phyloP scores from a whole-genome alignment of 2,888 invertebrate species.

The Lamproptera curius region DNA sequence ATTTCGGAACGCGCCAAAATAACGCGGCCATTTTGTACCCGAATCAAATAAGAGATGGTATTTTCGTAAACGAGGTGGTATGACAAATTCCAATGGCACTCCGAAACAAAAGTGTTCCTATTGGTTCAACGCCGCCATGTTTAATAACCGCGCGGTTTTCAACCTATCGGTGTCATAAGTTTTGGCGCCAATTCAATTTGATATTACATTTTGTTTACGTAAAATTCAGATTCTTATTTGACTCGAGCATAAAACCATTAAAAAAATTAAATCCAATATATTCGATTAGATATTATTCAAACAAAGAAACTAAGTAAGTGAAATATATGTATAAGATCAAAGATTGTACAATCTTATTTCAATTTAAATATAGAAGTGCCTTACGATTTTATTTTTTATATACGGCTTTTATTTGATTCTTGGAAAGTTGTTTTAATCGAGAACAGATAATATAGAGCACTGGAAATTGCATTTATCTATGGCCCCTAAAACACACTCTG shows the following conservation, averaged over 20 bases:
- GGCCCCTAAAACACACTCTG: constrained; percentile 48
- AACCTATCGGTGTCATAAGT: too few species aligned
- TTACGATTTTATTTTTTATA: constrained; percentile 73
- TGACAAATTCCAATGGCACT: too few species aligned
- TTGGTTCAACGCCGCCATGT: too few species aligned
- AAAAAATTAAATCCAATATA: constrained; percentile 38
- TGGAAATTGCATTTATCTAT: constrained; percentile 69
- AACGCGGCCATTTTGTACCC: constrained; percentile 33
- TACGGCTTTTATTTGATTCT: constrained; percentile 46
- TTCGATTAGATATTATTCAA: constrained; percentile 44
- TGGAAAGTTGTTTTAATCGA: constrained; percentile 36
- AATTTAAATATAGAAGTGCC: constrained; percentile 75
- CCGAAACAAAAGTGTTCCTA: too few species aligned
- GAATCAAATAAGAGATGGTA: too few species aligned
- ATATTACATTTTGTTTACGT: too few species aligned
- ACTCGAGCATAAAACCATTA: constrained; percentile 42
- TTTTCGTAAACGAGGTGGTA: too few species aligned
- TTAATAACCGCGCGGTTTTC: too few species aligned
- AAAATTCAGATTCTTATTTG: too few species aligned
- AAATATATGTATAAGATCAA: constrained; percentile 50
- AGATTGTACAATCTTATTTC: constrained; percentile 54
- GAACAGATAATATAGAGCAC: constrained; percentile 44
- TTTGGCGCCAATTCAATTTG: too few species aligned
- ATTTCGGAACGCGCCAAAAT: constrained; percentile 15
- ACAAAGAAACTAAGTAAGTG: constrained; percentile 45